Base-by-base conservation (phyloP, 2,888 invertebrate genomes). In the Diploptera punctata region DNA sequence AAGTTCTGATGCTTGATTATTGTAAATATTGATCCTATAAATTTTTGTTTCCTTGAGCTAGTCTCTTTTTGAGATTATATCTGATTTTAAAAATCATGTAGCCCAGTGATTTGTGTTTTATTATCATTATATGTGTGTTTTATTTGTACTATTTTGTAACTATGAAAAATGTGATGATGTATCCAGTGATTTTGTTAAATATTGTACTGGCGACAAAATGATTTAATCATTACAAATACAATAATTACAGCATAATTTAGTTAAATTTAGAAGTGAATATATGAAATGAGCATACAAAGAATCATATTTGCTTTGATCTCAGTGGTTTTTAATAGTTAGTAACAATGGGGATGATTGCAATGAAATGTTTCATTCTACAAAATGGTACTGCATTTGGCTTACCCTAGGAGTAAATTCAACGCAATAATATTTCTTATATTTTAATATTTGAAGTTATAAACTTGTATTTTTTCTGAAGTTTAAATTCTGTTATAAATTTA, bases 151-250 rank as follows among this genome's bases (percentile, higher is more conserved):
- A 49, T 54, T 54, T 54, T 54, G 2, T 26, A 1, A 2, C 54
- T 54, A 26, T 54, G 54, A 54, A 54, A 54, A 33, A 3, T 26
- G 54, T 54, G 54, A 54, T 54, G 7, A 54, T 54, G 54, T 26
- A 54, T 54, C 54, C 54, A 54, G 54, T 26, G 10, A 33, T 33
- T n/a, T 54, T 26, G 18, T 54, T 54, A 26, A 54, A 13, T 54
- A 16, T 54, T 18, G 54, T 54, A 54, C 54, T 16, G 26, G 26
- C 24, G n/a, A n/a, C n/a, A n/a, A 7, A 13, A 19, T 10, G 54
- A 54, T 54, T 54, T 7, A 19, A 33, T 33, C 33, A 33, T 33
- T 33, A 33, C 10, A 33, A 26, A 26, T 21, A 54, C 4, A 13
- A 21, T 26, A 29, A 21, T 21, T 26, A 33, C 33, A 7, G 5